Evolutionary conservation across 1,140 invertebrate genomes (phyloP).

Genomic region (Drosophila willistoni): DNA sequence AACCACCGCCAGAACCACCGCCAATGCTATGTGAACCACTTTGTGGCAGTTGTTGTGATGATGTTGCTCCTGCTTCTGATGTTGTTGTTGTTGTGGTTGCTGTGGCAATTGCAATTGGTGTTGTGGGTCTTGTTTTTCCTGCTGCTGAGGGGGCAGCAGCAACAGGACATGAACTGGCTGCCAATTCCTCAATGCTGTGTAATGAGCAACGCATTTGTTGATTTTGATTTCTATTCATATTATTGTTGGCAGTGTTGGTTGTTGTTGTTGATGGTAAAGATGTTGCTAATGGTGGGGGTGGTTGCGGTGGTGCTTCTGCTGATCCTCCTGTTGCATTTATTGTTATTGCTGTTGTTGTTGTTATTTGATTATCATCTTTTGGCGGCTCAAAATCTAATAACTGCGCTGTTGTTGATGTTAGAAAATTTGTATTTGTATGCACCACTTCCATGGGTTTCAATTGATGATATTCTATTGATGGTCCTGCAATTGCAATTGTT

Average conservation of each 20-base stretch:
- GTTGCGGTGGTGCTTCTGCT: constrained; percentile 22
- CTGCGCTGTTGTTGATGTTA: constrained; percentile 57
- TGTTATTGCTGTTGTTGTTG: constrained; percentile 35
- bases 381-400: constrained; percentile 60
- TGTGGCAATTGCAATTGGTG: constrained; percentile 28
- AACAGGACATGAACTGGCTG: constrained; percentile 63
- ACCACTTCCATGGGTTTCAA: constrained; percentile 52
- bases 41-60: constrained; percentile 45
- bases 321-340: constrained; percentile 34
- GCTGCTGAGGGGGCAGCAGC: neutral
- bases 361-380: constrained; percentile 44
- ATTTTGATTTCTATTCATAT: constrained; percentile 51
- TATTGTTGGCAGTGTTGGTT: constrained; percentile 19
- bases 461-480: constrained; percentile 63
- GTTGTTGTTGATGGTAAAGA: constrained; percentile 15
- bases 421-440: constrained; percentile 32
- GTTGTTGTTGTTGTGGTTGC: constrained; percentile 25
- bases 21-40: constrained; percentile 49
- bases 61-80: constrained; percentile 32
- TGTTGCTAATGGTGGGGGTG: neutral
- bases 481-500: constrained; percentile 6
- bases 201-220: constrained; percentile 42
- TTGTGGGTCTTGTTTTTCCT: constrained; percentile 14
- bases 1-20: constrained; percentile 4
- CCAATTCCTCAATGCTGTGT: constrained; percentile 74